Evolutionary conservation across 2,888 invertebrate genomes (phyloP).

Genomic region (Aspidapion aeneum): DNA sequence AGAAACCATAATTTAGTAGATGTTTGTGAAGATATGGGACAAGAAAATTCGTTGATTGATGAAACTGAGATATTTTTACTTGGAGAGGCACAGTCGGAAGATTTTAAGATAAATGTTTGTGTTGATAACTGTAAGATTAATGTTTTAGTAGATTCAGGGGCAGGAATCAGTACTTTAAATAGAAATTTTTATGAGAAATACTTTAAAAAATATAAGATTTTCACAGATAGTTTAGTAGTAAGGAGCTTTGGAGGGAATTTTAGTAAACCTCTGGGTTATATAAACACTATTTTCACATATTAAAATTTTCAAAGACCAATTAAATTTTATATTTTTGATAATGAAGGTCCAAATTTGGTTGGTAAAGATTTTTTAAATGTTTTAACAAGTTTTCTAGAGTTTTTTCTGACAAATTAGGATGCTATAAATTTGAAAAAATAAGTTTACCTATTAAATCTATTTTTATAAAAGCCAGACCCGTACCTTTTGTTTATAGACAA

Average conservation of each 20-base stretch:
- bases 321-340: conserved; percentile 1
- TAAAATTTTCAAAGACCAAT: neutral
- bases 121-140: neutral
- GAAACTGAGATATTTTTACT: too few relatives aligned
- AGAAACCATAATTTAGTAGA: neutral
- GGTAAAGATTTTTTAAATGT: conserved; percentile 6
- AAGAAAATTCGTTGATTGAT: too few relatives aligned
- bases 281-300: neutral
- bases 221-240: neutral
- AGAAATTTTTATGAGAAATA: neutral
- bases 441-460: neutral
- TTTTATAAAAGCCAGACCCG: neutral
- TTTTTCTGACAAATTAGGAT: neutral
- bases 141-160: neutral
- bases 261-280: neutral
- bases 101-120: too few relatives aligned
- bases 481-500: neutral
- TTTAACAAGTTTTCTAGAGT: conserved; percentile 8
- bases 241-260: neutral
- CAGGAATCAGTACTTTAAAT: too few relatives aligned
- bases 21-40: neutral
- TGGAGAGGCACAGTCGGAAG: too few relatives aligned
- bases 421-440: neutral
- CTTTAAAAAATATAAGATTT: neutral
- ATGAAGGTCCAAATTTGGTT: conserved; percentile 3